phyloP scores from a whole-genome alignment of 2,797 vertebrate species.

The Poecilia velifera region DNA sequence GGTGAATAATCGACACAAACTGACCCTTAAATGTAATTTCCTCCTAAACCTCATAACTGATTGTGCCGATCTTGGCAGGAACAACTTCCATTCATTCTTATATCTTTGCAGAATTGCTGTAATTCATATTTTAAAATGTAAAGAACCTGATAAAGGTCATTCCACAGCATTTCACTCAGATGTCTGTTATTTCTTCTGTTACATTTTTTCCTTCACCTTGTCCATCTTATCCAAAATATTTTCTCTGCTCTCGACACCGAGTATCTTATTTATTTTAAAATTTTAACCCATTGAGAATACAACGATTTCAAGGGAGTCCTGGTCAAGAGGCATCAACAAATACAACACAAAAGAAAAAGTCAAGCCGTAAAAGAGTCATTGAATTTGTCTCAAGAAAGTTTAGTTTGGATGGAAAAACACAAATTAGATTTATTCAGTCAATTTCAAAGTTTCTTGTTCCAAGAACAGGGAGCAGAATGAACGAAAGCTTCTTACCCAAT shows the following conservation, averaged over 20 bases:
- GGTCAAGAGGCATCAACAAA: too few relatives aligned
- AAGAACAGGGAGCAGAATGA: too few relatives aligned
- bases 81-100: not conserved
- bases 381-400: too few relatives aligned
- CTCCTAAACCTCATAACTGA: not conserved
- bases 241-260: constrained; percentile 25
- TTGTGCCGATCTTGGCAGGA: not conserved
- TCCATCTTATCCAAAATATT: constrained; percentile 27
- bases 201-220: not conserved
- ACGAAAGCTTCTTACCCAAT: too few relatives aligned
- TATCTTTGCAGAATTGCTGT: not conserved
- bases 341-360: too few relatives aligned
- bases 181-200: not conserved
- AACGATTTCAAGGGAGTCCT: too few relatives aligned
- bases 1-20: not conserved
- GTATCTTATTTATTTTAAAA: not conserved
- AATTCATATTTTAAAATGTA: not conserved
- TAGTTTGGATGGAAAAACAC: too few relatives aligned
- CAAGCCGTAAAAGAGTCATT: too few relatives aligned
- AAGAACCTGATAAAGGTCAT: not conserved
- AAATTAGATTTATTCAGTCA: too few relatives aligned
- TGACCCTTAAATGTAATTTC: not conserved
- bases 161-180: not conserved
- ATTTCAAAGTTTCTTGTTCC: too few relatives aligned
- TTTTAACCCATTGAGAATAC: too few relatives aligned